phyloP scores from a whole-genome alignment of 2,113 vertebrate genomes.

The Sphaerodactylus townsendi region DNA sequence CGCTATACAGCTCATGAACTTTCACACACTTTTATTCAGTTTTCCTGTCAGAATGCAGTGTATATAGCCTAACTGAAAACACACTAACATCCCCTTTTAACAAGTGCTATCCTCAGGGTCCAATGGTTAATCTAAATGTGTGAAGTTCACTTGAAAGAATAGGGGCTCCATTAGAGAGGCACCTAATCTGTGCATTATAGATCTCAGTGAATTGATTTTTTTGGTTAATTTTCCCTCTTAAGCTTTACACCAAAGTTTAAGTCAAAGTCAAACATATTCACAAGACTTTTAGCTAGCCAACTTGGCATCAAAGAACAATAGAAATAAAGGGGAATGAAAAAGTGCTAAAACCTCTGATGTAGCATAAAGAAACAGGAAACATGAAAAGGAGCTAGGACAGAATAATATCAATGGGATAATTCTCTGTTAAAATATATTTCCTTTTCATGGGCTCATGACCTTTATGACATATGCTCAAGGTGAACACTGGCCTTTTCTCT shows the following conservation, averaged over 20 bases:
- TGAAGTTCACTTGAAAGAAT: constrained; percentile 42
- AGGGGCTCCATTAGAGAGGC: constrained; percentile 26
- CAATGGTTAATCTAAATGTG: constrained; percentile 30
- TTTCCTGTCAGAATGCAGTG: not conserved
- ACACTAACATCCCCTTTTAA: not conserved
- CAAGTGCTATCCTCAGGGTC: constrained; percentile 27
- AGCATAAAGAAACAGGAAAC: not conserved
- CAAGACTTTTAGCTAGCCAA: constrained; percentile 22
- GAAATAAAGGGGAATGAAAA: not conserved
- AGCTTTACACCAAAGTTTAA: constrained; percentile 10
- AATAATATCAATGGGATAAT: not conserved
- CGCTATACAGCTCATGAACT: not conserved
- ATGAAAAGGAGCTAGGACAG: not conserved
- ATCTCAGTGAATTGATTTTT: constrained; percentile 3
- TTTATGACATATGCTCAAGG: not conserved
- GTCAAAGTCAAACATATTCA: constrained; percentile 34
- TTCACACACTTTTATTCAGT: constrained; percentile 13
- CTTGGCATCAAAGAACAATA: constrained; percentile 11
- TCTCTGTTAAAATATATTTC: not conserved
- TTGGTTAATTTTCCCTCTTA: constrained; percentile 18
- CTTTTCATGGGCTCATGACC: not conserved
- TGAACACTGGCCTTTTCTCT: not conserved
- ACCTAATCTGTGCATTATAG: constrained; percentile 17
- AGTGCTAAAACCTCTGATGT: not conserved
- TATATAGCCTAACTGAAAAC: not conserved